Conservation (phyloP, 2,797 vertebrate genomes). For the Thripadectes ignobilis region DNA sequence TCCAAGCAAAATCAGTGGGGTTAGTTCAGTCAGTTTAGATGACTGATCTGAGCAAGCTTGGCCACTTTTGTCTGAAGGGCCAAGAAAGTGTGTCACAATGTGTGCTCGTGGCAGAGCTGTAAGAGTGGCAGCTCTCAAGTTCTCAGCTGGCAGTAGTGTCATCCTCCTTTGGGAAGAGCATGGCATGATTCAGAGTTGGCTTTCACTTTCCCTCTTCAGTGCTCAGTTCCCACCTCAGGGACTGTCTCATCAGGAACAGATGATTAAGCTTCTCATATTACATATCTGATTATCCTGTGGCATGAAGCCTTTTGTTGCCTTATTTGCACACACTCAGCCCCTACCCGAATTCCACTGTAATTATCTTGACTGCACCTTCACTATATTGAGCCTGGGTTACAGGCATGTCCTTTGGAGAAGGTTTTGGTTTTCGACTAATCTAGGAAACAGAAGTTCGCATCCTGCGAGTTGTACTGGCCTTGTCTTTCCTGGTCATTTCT, state of each 20-base stretch:
- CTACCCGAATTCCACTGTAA: conserved; percentile 58
- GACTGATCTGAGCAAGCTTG: neutral
- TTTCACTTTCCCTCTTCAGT: neutral
- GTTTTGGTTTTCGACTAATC: conserved; percentile 45
- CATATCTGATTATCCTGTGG: neutral
- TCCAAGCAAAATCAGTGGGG: neutral
- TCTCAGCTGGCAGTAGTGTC: rapidly evolving
- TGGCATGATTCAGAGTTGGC: neutral
- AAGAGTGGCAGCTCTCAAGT: neutral
- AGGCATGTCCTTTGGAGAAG: conserved; percentile 30
- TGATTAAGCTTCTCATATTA: neutral
- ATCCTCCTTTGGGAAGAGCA: rapidly evolving
- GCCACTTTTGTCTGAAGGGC: neutral
- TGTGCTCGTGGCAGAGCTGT: rapidly evolving
- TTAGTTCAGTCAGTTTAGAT: neutral
- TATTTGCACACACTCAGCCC: neutral
- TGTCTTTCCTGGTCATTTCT: conserved; percentile 30
- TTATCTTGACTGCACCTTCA: conserved; percentile 30
- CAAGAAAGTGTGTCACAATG: rapidly evolving
- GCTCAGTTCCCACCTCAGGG: neutral
- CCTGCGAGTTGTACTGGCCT: conserved; percentile 10
- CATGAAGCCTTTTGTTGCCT: neutral
- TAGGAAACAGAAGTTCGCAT: conserved; percentile 55
- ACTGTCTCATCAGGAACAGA: neutral
- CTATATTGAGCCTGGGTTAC: neutral